A percentile compares a stretch with the other conserved stretches of the same genome.
phyloP scores from a whole-genome alignment of 2,797 vertebrate genomes.

The Sphaeramia orbicularis region DNA sequence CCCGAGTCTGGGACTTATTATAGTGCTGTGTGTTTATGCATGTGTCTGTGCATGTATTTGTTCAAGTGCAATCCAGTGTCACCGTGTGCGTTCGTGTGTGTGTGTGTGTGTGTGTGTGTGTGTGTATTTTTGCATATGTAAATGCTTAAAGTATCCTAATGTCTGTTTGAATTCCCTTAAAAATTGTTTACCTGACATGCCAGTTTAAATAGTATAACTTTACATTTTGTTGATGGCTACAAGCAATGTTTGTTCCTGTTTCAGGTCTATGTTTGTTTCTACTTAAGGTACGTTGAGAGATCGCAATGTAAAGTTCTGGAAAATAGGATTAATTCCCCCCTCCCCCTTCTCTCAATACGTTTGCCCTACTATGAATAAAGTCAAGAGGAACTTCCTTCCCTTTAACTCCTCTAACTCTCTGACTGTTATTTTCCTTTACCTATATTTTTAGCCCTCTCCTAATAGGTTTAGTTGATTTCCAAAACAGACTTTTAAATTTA shows the following conservation, averaged over 20 bases:
- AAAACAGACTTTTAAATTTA: constrained; percentile 57
- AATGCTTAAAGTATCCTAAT: constrained; percentile 67
- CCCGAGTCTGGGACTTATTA: constrained; percentile 88
- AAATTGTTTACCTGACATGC: constrained; percentile 67
- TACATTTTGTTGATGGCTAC: constrained; percentile 63
- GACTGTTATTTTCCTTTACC: constrained; percentile 59
- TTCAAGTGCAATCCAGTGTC: constrained; percentile 69
- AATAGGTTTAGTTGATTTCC: constrained; percentile 62
- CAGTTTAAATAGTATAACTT: constrained; percentile 74
- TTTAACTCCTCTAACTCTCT: background rate
- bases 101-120: constrained; percentile 31
- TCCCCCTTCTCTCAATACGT: too few species aligned
- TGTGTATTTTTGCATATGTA: constrained; percentile 67
- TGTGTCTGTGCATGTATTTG: constrained; percentile 79
- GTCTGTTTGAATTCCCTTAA: constrained; percentile 64
- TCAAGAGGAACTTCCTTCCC: constrained; percentile 42
- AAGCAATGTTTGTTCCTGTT: constrained; percentile 72
- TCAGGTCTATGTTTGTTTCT: constrained; percentile 56
- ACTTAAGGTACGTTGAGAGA: constrained; percentile 58
- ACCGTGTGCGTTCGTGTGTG: too few species aligned
- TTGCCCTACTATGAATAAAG: too few species aligned
- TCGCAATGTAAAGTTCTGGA: constrained; percentile 63
- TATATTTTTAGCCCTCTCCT: constrained; percentile 43
- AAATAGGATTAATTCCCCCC: constrained; percentile 72
- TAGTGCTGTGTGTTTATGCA: constrained; percentile 81